Percentiles rank a stretch among this genome's conserved stretches.
phyloP scores from a whole-genome alignment of 2,888 invertebrate genomes.

The Pegoplata infirma region DNA sequence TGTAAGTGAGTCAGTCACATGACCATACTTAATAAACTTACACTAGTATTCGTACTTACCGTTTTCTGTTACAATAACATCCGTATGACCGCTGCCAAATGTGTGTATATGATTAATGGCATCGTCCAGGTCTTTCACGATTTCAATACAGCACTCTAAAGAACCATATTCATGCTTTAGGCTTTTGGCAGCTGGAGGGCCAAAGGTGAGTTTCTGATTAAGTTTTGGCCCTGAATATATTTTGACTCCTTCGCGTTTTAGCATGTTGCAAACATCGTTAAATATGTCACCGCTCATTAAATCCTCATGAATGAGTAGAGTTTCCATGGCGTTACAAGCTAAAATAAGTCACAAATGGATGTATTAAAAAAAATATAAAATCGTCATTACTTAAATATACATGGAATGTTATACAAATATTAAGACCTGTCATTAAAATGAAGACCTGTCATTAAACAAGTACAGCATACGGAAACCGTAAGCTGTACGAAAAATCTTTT shows the following conservation, averaged over 20 bases:
- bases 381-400: too few relatives aligned
- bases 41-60: slow-evolving; percentile 80
- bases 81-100: slow-evolving; percentile 97
- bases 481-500: too few relatives aligned
- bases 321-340: slow-evolving; percentile 99
- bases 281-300: slow-evolving; percentile 88
- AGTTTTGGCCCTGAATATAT: slow-evolving; percentile 95
- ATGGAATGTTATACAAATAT: too few relatives aligned
- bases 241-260: slow-evolving; percentile 92
- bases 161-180: slow-evolving; percentile 95
- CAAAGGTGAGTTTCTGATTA: slow-evolving; percentile 90
- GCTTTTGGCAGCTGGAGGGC: slow-evolving; percentile 93
- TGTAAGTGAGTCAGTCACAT: too few relatives aligned
- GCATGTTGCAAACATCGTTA: slow-evolving; percentile 91
- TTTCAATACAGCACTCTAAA: slow-evolving; percentile 95
- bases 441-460: too few relatives aligned
- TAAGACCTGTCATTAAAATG: too few relatives aligned
- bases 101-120: slow-evolving; percentile 97
- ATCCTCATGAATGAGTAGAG: slow-evolving; percentile 94
- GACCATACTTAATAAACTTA: too few relatives aligned
- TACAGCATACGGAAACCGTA: too few relatives aligned
- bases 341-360: slow-evolving; percentile 52
- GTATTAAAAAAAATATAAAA: too few relatives aligned
- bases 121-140: slow-evolving; percentile 91
- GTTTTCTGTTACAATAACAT: slow-evolving; percentile 96